A percentile compares a stretch with the other conserved stretches of the same genome.
These are phyloP conservation scores for Sterrhoptilus dennistouni DNA, from an alignment of 2,113 vertebrate species.

Conservation along the genomic window DNA sequence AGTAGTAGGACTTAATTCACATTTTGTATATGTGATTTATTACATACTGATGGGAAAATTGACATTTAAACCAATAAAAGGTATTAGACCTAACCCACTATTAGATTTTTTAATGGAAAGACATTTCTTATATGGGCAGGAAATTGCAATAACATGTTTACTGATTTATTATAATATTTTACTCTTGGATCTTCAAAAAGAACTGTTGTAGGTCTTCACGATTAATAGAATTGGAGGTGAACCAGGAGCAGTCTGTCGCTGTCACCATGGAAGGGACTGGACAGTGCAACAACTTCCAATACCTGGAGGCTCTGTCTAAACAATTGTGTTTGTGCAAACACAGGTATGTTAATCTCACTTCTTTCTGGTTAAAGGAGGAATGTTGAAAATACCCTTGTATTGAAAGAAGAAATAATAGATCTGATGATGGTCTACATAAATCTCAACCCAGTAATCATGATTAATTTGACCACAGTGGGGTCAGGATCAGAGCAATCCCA, in stretches of 20 bases:
- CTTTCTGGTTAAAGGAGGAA: neutral
- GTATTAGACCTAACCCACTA: neutral
- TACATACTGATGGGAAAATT: neutral
- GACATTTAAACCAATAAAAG: constrained; percentile 23
- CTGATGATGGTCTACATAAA: fast-evolving
- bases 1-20: neutral
- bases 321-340: neutral
- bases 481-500: neutral
- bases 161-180: constrained; percentile 42
- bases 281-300: neutral
- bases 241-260: neutral
- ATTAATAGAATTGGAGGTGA: constrained; percentile 36
- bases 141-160: constrained; percentile 39
- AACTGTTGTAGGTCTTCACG: neutral
- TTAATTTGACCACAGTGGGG: neutral
- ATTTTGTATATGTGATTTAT: constrained; percentile 30
- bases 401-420: neutral
- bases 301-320: neutral
- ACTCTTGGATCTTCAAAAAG: constrained; percentile 6
- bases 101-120: constrained; percentile 47
- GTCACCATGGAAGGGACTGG: fast-evolving
- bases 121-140: constrained; percentile 23
- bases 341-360: neutral
- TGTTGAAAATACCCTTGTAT: neutral
- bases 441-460: neutral